phyloP scores from a whole-genome alignment of 2,797 vertebrate genomes.

The Enteromius argenteus region DNA sequence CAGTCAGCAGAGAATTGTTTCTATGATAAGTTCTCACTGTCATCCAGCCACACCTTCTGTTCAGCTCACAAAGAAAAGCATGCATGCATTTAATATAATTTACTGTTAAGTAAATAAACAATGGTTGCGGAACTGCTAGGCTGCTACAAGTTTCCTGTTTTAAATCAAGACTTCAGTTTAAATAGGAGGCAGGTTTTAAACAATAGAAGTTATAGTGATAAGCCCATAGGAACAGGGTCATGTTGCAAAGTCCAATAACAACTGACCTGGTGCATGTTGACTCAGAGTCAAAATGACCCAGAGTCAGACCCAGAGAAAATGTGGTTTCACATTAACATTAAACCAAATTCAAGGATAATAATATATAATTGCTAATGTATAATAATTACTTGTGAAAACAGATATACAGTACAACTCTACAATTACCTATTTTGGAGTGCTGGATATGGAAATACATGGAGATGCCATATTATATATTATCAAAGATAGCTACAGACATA shows the following conservation, averaged over 20 bases:
- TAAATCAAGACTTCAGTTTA: neutral
- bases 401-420: neutral
- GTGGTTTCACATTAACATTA: neutral
- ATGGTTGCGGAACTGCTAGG: neutral
- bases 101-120: neutral
- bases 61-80: slow-evolving; percentile 1
- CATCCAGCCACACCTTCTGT: neutral
- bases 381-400: neutral
- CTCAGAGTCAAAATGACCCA: neutral
- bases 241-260: neutral
- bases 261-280: neutral
- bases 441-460: neutral
- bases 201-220: neutral
- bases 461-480: neutral
- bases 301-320: neutral
- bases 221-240: neutral
- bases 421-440: neutral
- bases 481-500: neutral
- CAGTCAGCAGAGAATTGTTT: neutral
- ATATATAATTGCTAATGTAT: neutral
- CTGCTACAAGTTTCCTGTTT: neutral
- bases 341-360: neutral
- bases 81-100: neutral
- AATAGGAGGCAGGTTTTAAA: neutral
- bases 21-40: neutral